Percentiles rank a stretch among this genome's conserved stretches.
Evolutionary conservation across 2,797 vertebrate genomes (phyloP).

Genomic region (Gambelia wislizenii): DNA sequence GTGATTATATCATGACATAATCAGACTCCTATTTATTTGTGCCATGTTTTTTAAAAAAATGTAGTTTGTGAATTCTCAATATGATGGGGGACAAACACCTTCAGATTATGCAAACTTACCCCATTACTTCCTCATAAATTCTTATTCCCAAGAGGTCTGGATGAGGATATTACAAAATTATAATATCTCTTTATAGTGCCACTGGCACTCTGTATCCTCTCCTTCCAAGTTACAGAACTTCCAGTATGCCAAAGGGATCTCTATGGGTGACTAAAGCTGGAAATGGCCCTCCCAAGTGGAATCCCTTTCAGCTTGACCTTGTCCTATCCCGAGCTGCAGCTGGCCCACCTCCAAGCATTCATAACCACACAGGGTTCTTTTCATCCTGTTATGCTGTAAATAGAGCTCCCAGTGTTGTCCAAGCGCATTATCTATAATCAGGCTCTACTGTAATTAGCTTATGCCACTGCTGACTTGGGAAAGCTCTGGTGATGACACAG

Average conservation of each 20-base stretch:
- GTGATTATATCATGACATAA: no score
- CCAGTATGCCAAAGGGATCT: neutral
- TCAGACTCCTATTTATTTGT: neutral
- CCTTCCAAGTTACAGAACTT: neutral
- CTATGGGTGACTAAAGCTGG: neutral
- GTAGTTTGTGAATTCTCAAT: neutral
- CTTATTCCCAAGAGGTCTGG: no score
- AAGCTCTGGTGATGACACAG: neutral
- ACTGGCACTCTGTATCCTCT: neutral
- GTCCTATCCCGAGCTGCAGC: neutral
- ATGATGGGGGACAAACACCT: neutral
- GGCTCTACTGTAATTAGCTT: neutral
- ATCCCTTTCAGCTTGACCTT: neutral
- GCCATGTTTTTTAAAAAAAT: neutral
- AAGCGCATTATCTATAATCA: neutral
- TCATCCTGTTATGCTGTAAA: neutral
- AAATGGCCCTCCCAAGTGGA: neutral
- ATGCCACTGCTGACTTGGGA: neutral
- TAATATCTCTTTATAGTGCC: neutral
- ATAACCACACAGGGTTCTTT: constrained; percentile 6
- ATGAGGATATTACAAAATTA: neutral
- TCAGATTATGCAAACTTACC: neutral
- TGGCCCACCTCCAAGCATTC: neutral
- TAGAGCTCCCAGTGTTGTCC: neutral
- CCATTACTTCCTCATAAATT: neutral